Evolutionary conservation across 2,888 invertebrate species (phyloP), one percentile per base, ranked within the genome.

Genomic region (Conchocele bisecta): DNA sequence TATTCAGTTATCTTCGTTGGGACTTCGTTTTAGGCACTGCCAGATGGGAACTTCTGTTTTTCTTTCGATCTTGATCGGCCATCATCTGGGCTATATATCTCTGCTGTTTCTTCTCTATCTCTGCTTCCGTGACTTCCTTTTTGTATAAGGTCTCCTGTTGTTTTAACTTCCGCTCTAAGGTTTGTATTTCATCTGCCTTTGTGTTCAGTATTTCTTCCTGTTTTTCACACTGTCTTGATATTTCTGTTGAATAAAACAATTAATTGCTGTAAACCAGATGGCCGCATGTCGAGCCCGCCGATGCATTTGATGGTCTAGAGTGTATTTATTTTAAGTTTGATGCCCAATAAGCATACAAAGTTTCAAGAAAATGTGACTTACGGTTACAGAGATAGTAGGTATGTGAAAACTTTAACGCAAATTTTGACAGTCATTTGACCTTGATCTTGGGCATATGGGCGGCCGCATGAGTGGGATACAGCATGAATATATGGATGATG

Each of bases 101-200:
- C 53, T 83, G 76, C 41, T 83, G 83, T 73, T 79, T 77, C 42
- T 59, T 74, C 61, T 81, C 79, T 33, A 83, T 81, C 57, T 81
- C 83, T 17, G 79, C 69, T 26, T 83, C 83, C 39, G 65, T 79
- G 15, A 82, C 41, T 53, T 82, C 79, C 51, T 81, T 82, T 53
- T 78, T 77, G 54, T 82, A 83, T 29, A 73, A 53, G 20, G 74
- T 66, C 31, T 81, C 76, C 51, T 83, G 81, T 13, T 65, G 63
- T 48, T 74, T 76, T 33, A 86, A 57, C 31, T 70, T 82, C 31
- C 66, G 51, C 41, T 83, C 81, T 26, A 86, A 66, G 0, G 46
- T 54, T 24, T 76, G 51, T 37, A 86, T 81, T 53, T 83, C 82
- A 22, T 74, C 60, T 33, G 82, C 75, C 54, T 83, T 79, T 4